Evolutionary conservation across 2,888 invertebrate genomes (phyloP), one percentile per base, ranked within the genome.

Genomic region (Ichneumon xanthorius): DNA sequence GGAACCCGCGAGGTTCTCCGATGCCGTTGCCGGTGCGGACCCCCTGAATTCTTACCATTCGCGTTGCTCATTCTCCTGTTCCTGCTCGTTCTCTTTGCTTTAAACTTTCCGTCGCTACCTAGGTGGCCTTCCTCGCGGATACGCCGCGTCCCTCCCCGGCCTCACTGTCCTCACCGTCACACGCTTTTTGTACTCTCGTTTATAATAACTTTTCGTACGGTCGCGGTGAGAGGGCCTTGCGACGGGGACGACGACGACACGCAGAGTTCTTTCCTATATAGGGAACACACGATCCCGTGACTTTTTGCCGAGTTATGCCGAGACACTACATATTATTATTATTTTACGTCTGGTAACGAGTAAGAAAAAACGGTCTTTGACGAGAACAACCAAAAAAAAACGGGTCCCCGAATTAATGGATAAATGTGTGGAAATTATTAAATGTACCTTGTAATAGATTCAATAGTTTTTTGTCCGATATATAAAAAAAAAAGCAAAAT

Each of bases 21-120:
- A 73, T 55, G 50, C 68, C 53, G 48, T 68, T 78, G 58, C 68
- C 65, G 53, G 37, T 63, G 53, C 78, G 75, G 76, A 58, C 75
- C 82, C 78, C 75, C 79, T 79, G 85, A 85, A 85, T 85, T 85
- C 82, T 82, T 82, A 53, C 84, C 80, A 84, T 81, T 85, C 79
- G 82, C 85, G 79, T 85, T 85, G 75, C 78, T 80, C 58, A 58
- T 82, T 70, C 81, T 81, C 68, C 53, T 55, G 33, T 53, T 58
- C 37, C 22, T 73, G 58, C 45, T 48, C 45, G 45, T 61, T 73
- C 73, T 73, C 73, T 72, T 73, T 68, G 77, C 77, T 76, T 58
- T 76, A 72, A 80, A 82, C 85, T 81, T 79, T 82, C 78, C 85
- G 73, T 79, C 30, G 61, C 81, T 82, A 85, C 78, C 75, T 79